Base-by-base conservation (phyloP, 2,888 invertebrate genomes). In the Caenorhabditis sp. region DNA sequence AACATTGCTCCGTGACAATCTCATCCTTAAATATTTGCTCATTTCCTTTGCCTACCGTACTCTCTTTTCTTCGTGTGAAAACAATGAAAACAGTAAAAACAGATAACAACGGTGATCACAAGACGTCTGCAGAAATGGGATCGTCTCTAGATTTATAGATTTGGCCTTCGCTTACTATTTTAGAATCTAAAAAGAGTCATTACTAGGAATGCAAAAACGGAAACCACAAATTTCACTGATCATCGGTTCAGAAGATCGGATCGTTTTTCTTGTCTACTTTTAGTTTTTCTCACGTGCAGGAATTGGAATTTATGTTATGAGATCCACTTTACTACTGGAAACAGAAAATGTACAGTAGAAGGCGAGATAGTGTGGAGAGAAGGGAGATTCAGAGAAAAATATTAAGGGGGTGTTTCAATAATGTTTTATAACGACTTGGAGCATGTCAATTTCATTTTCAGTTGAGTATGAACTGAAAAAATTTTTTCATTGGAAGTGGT, bases 101-200 rank as follows among this genome's bases (percentile, higher is more conserved):
- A 68, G 38, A 66, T 35, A 35, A 51, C 51, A 51, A 19, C n/a
- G 56, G 28, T 54, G 58, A 58, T 70, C 70, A 70, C 70, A 58
- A 70, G 70, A 58, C 28, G 54, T 70, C 16, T 54, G 54, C 54
- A 54, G 44, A 24, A n/a, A 49, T 64, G 12, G 49, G 28, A 38
- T 51, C 35, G 38, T 19, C 19, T 31, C 59, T 73, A 61, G 63
- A 73, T 73, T 73, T 73, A 73, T 73, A 73, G 73, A 61, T 73
- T 63, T 73, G 73, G 73, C 73, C 73, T 73, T 73, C 73, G 61
- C 35, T 44, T 56, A 35, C 69, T 47, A 59, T 49, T 72, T 68
- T 68, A 58, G 59, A 61, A 22, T 72, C 72, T 56, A 19, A 14
- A 26, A 26, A 19, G 14, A 26, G 28, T 44, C 72, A 54, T 51